Evolutionary conservation across 2,113 vertebrate genomes (phyloP).

Genomic region (Zosterops borbonicus): DNA sequence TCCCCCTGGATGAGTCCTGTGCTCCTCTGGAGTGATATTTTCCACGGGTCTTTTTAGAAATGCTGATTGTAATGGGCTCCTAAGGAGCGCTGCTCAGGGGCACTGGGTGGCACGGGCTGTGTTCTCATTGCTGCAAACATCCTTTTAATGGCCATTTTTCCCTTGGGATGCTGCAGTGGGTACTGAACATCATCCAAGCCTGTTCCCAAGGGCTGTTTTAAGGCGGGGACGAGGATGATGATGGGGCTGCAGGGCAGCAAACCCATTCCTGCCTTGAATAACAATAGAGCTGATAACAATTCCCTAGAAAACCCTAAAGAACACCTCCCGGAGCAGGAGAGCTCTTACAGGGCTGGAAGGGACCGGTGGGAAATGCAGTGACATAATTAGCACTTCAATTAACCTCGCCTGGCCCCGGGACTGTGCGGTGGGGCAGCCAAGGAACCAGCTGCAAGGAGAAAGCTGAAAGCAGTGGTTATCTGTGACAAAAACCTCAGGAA

Average conservation of each 20-base stretch:
- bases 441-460: background rate
- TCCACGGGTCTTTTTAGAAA: background rate
- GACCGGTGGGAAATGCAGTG: background rate
- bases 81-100: background rate
- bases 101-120: background rate
- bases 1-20: background rate
- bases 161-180: background rate
- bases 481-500: background rate
- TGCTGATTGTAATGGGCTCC: background rate
- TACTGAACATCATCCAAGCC: background rate
- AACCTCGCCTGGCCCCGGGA: background rate
- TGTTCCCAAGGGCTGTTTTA: background rate
- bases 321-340: background rate
- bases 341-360: background rate
- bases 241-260: background rate
- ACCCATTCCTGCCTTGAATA: background rate
- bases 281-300: background rate
- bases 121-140: background rate
- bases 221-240: accelerated
- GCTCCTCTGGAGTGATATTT: background rate
- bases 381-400: background rate
- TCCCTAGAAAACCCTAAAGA: background rate
- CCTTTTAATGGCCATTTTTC: background rate
- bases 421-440: accelerated
- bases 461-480: background rate